Evolutionary conservation across 1,140 invertebrate species (phyloP), one percentile per base, ranked within the genome.

Genomic region (Liolophura sinensis): DNA sequence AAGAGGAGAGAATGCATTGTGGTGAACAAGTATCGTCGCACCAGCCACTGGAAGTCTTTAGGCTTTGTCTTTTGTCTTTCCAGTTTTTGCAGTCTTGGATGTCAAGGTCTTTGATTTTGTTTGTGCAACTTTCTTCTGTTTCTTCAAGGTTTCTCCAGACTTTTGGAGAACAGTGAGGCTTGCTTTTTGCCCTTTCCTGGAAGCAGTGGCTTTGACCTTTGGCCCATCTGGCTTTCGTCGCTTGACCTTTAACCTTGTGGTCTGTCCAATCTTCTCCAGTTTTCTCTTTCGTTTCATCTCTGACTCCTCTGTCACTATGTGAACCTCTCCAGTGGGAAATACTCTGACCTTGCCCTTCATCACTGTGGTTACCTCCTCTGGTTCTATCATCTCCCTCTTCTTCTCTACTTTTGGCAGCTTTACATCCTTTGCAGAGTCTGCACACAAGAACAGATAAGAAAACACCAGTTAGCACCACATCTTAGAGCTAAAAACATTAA

Each of bases 321-420:
- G 51, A 15, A 78, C 69, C 15, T 60, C n/a, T 27, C 76, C 76
- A 50, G 40, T 51, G 9, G 64, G 64, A 55, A 48, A 71, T 16
- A 76, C 72, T 55, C 65, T 68, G 40, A 79, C 77, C 63, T 73
- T 73, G 9, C 67, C 74, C 60, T 64, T 60, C 54, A 70, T 51
- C 11, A 79, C 60, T 50, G 77, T 79, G 4, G 73, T 73, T 22
- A 79, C 66, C 25, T 79, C 77, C 18, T 74, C 75, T 24, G 72
- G 64, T 46, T 72, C 66, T 49, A 58, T 51, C 0, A 47, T 31
- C 12, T 64, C 60, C 24, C 46, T 55, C 16, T 24, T 16, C 27
- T 50, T 64, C 50, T 48, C 20, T 46, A 22, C 16, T 51, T 52
- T 58, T n/a, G 67, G 69, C 5, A 78, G n/a, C 7, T 22, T 54